These are phyloP conservation scores for Porites lobata DNA, from an alignment of 92 coral and sea anemone species.

Conservation along the genomic window DNA sequence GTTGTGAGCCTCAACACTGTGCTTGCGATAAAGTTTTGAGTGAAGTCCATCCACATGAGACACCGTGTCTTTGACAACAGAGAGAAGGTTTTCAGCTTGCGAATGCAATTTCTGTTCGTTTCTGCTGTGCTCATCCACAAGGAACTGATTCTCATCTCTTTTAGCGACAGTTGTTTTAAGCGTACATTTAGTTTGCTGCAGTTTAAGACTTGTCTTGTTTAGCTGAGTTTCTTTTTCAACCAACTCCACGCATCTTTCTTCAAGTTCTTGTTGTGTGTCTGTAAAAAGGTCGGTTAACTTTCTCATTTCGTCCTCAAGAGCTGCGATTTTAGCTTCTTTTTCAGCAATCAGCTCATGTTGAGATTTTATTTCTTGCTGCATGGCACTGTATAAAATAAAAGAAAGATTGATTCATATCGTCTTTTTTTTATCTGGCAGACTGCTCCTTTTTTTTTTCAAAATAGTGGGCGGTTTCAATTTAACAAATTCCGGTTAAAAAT, in stretches of 20 bases:
- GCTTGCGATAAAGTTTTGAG: slow-evolving; percentile 83
- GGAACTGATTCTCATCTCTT: slow-evolving; percentile 81
- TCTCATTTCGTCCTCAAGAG: slow-evolving; percentile 79
- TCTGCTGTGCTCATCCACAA: slow-evolving; percentile 64
- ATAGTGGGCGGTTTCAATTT: too few species aligned
- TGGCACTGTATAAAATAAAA: slow-evolving; percentile 59
- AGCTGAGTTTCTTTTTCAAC: slow-evolving; percentile 66
- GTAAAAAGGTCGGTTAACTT: slow-evolving; percentile 80
- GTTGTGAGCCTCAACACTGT: slow-evolving; percentile 74
- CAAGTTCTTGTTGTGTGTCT: slow-evolving; percentile 82
- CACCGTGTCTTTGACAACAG: slow-evolving; percentile 74
- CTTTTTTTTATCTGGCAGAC: too few species aligned
- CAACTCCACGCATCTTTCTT: slow-evolving; percentile 69
- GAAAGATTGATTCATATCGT: too few species aligned
- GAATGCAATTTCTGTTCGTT: slow-evolving; percentile 75
- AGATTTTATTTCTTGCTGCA: slow-evolving; percentile 85
- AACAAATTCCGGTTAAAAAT: too few species aligned
- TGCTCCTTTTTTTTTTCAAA: too few species aligned
- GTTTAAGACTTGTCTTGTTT: slow-evolving; percentile 56
- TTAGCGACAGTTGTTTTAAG: slow-evolving; percentile 75
- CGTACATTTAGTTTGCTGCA: slow-evolving; percentile 61
- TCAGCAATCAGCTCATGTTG: slow-evolving; percentile 72
- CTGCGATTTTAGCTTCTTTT: slow-evolving; percentile 70
- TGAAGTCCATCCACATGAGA: slow-evolving; percentile 81
- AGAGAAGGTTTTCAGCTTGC: slow-evolving; percentile 74